A percentile compares a stretch with the other conserved stretches of the same genome.
phyloP scores from a whole-genome alignment of 2,113 vertebrate genomes.

The Callithrix jacchus region DNA sequence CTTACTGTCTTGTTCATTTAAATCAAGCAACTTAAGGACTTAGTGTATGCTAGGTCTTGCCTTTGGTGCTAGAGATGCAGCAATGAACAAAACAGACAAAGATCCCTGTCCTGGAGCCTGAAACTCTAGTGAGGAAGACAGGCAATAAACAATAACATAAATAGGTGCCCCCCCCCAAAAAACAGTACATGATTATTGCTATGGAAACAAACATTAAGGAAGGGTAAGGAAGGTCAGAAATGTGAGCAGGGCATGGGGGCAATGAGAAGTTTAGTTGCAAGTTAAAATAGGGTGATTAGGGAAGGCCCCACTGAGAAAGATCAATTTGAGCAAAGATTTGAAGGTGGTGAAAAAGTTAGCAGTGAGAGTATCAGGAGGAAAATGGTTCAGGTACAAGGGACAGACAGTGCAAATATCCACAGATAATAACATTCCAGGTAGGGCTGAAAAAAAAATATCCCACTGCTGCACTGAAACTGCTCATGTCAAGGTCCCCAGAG shows the following conservation, averaged over 20 bases:
- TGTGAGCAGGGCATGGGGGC: too few relatives aligned
- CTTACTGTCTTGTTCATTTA: background rate
- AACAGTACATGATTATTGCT: background rate
- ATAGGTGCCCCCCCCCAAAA: too few relatives aligned
- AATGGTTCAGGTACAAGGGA: background rate
- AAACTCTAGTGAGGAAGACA: background rate
- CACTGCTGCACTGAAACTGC: background rate
- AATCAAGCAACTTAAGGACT: background rate
- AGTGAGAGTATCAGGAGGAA: background rate
- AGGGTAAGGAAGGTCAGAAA: background rate
- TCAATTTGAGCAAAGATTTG: background rate
- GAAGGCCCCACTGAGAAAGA: background rate
- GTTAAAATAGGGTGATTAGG: background rate
- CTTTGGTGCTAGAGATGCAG: background rate
- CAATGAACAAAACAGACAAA: background rate
- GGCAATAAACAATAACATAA: background rate
- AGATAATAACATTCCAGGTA: background rate
- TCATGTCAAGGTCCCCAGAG: background rate
- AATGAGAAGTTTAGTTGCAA: background rate
- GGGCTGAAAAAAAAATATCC: background rate
- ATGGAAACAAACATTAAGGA: background rate
- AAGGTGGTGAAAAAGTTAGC: background rate
- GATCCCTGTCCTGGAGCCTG: background rate
- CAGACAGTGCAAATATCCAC: background rate
- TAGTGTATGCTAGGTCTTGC: background rate